Evolutionary conservation across 2,888 invertebrate species (phyloP).

Genomic region (Fissipunctia ypsillon): DNA sequence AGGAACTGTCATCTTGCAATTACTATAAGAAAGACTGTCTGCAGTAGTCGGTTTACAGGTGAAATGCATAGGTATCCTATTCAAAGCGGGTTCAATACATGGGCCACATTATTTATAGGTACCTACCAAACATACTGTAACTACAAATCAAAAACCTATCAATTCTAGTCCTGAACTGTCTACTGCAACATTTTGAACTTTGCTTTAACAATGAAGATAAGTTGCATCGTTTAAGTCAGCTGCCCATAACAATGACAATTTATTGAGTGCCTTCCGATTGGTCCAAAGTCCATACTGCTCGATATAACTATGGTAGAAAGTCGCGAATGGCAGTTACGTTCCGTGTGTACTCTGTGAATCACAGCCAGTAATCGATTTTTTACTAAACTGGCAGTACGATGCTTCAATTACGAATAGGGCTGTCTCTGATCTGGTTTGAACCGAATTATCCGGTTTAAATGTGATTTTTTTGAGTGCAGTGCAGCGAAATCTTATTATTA

Average conservation of each 20-base stretch:
- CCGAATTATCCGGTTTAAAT: slow-evolving; percentile 35
- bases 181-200: slow-evolving; percentile 29
- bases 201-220: slow-evolving; percentile 52
- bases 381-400: slow-evolving; percentile 31
- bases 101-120: too few relatives aligned
- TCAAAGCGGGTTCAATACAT: too few relatives aligned
- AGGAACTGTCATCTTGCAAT: neutral
- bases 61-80: neutral
- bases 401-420: slow-evolving; percentile 33
- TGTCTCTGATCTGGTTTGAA: slow-evolving; percentile 28
- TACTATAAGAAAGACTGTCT: neutral
- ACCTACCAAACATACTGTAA: neutral
- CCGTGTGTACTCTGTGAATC: slow-evolving; percentile 24
- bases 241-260: slow-evolving; percentile 36
- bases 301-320: slow-evolving; percentile 24
- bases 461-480: slow-evolving; percentile 28
- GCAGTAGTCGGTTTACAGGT: neutral
- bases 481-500: slow-evolving; percentile 19
- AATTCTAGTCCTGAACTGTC: neutral
- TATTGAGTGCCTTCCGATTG: slow-evolving; percentile 28
- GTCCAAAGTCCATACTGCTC: slow-evolving; percentile 29
- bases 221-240: slow-evolving; percentile 21
- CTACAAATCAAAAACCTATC: slow-evolving; percentile 27
- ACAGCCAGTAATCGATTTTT: slow-evolving; percentile 45
- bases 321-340: slow-evolving; percentile 4